These are phyloP conservation scores for Pogonognathellus flavescens DNA, from an alignment of 1,140 invertebrate species.

Conservation along the genomic window DNA sequence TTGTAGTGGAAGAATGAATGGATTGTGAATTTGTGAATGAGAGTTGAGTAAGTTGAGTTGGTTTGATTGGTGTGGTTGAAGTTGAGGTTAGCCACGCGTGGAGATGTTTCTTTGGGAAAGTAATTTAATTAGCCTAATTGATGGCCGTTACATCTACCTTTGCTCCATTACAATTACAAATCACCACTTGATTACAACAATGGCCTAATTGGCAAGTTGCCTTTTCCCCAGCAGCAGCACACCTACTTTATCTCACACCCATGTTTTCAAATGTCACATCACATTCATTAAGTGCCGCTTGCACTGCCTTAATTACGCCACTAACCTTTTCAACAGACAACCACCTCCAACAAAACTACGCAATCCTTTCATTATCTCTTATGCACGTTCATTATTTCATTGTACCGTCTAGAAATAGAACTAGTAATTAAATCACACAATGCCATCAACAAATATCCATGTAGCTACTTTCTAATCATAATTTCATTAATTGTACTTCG, in stretches of 20 bases:
- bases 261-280: slow-evolving; percentile 31
- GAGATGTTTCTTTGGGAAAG: not conserved
- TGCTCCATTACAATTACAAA: slow-evolving; percentile 39
- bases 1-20: not conserved
- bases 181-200: slow-evolving; percentile 38
- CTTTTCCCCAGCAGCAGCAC: not conserved
- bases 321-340: too few relatives aligned
- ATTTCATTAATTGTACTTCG: too few relatives aligned
- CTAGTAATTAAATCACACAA: too few relatives aligned
- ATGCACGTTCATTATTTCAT: too few relatives aligned
- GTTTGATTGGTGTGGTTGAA: not conserved
- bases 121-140: slow-evolving; percentile 47
- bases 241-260: slow-evolving; percentile 5
- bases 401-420: too few relatives aligned
- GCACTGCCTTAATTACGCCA: slow-evolving; percentile 5
- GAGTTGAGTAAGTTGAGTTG: not conserved
- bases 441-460: too few relatives aligned
- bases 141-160: slow-evolving; percentile 32
- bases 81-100: not conserved
- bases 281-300: slow-evolving; percentile 16
- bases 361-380: too few relatives aligned
- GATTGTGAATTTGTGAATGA: not conserved
- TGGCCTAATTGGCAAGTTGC: slow-evolving; percentile 22
- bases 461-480: too few relatives aligned
- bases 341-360: too few relatives aligned